Evolutionary conservation across 2,888 invertebrate species (phyloP), one percentile per base, ranked within the genome.

Genomic region (Ichneumoninae sp.): DNA sequence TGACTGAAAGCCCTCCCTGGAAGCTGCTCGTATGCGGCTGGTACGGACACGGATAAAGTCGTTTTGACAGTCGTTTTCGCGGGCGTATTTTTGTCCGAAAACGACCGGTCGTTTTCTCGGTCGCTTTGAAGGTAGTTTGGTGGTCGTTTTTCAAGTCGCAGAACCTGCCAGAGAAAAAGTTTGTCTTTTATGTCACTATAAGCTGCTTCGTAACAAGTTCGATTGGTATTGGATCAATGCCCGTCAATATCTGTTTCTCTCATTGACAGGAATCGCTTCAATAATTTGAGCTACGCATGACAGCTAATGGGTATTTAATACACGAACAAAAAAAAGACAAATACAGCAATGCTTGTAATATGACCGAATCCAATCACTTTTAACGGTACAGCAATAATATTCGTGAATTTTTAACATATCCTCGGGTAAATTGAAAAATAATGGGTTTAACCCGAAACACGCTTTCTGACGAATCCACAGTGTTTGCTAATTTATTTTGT

Each of bases 251-350:
- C 44, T 16, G 57, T 10, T 30, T 66, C 71, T 71, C 62, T 74
- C 26, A 52, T 66, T 66, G 69, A 74, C 36, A 62, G 30, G 44
- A 75, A 71, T 80, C 54, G 62, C 22, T 57, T 47, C 74, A 26
- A 70, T 72, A 78, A 72, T 78, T 74, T 72, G 52, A 72, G 77
- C 68, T 62, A 33, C 33, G 22, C 5, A 36, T 71, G 30, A 30
- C 74, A 69, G 72, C 75, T 75, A 75, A 83, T 79, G 79, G 79
- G 74, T 79, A 79, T 79, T 79, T 83, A 83, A 83, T 83, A 65
- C 74, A 65, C 19, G 66, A 78, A 26, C 1, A 54, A 30, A 33
- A 74, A 36, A 54, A 26, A 62, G 22, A 30, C 10, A 54, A 33
- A 36, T 62, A 22, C 65, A 60, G 26, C 57, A 66, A 47, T 72